Evolutionary conservation across 64 coral and sea anemone genomes (phyloP).

Genomic region (Porites lutea): DNA sequence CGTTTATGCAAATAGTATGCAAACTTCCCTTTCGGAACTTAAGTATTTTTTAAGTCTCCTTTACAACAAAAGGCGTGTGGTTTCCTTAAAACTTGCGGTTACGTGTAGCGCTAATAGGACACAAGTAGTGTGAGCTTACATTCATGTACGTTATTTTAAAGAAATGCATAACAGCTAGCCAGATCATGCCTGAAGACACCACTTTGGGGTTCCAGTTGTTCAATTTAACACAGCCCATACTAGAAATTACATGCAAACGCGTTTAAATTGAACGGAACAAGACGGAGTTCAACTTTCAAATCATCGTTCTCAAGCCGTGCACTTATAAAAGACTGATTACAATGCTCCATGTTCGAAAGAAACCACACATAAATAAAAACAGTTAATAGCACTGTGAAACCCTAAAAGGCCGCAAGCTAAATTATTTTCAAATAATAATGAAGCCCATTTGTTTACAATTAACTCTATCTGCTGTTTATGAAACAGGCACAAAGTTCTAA

Average conservation of each 20-base stretch:
- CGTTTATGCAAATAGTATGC: neutral
- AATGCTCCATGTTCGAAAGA: no score
- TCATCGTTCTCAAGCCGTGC: no score
- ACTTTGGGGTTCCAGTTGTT: no score
- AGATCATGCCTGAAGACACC: no score
- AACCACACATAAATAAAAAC: neutral
- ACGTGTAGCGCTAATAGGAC: neutral
- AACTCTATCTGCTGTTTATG: slow-evolving; percentile 54
- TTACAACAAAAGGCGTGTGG: neutral
- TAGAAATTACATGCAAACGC: no score
- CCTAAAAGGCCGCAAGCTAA: no score
- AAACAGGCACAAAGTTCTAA: slow-evolving; percentile 31
- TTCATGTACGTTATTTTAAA: neutral
- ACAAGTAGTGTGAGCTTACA: neutral
- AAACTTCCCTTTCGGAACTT: slow-evolving; percentile 52
- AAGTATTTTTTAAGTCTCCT: neutral
- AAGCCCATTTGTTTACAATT: slow-evolving; percentile 45
- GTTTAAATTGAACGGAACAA: no score
- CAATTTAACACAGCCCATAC: no score
- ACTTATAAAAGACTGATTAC: no score
- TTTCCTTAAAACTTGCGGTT: slow-evolving; percentile 17
- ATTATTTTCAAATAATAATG: neutral
- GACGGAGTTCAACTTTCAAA: no score
- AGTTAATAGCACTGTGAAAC: neutral
- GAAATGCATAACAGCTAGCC: neutral